Evolutionary conservation across 2,888 invertebrate species (phyloP), one percentile per base, ranked within the genome.

Genomic region (Drosophila subquinaria): DNA sequence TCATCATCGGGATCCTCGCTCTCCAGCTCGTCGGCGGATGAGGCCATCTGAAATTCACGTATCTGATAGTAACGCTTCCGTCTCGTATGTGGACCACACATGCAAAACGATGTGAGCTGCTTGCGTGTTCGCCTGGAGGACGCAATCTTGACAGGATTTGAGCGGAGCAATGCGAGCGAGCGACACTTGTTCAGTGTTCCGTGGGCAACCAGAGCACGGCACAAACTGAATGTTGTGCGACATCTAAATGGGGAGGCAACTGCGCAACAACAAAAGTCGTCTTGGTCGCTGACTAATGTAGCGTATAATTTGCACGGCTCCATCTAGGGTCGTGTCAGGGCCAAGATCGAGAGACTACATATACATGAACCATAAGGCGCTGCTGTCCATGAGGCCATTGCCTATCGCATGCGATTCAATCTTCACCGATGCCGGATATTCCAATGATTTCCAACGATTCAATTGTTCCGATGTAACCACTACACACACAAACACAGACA

Each of bases 21-120:
- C 35, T 91, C 90, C 62, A 84, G 75, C 67, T 91, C 91, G 66
- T 88, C 91, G 33, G 69, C 79, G 4, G 91, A 85, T 17, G 88
- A 87, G 35, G 90, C 73, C 92, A 92, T 90, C 45, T 85, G 90
- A 38, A 90, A 89, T 82, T 90, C 92, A 10, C 87, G 91, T 60
- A 91, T 90, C 62, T 89, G 82, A 72, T 91, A 91, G 74, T 88
- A 92, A 76, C 90, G 81, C 43, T 87, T 82, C 36, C 89, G 86
- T 62, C 88, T 86, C 57, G 90, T 85, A 84, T 91, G 88, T 43
- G 92, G 92, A 80, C 90, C 89, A 83, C 91, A 92, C 86, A 91
- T 90, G 67, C 91, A 91, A 81, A 91, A 85, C 30, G 91, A 91
- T 74, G 91, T 88, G 62, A 90, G 88, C 75, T 88, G 81, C 72